These are phyloP conservation scores for Pitangus sulphuratus DNA, from an alignment of 2,797 vertebrate genomes.

Conservation along the genomic window DNA sequence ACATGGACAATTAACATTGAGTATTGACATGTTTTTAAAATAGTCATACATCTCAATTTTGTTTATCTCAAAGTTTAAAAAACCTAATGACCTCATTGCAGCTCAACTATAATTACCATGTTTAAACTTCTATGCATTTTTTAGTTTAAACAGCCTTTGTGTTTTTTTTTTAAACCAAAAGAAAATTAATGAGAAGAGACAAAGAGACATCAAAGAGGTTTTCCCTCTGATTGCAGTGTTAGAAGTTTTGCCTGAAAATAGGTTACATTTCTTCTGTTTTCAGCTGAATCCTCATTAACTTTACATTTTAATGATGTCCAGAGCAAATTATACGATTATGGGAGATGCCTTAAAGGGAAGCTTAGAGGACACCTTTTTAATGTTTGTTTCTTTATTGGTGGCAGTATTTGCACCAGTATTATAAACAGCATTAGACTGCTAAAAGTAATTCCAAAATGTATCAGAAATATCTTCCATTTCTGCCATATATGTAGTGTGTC, in stretches of 20 bases:
- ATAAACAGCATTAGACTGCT: slow-evolving; percentile 66
- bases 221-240: slow-evolving; percentile 91
- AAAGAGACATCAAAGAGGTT: slow-evolving; percentile 94
- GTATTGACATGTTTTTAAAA: slow-evolving; percentile 66
- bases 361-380: slow-evolving; percentile 84
- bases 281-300: slow-evolving; percentile 92
- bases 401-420: slow-evolving; percentile 69
- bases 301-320: slow-evolving; percentile 95
- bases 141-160: slow-evolving; percentile 86
- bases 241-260: slow-evolving; percentile 90
- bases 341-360: slow-evolving; percentile 85
- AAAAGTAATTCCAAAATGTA: slow-evolving; percentile 13
- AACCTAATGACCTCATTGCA: slow-evolving; percentile 76
- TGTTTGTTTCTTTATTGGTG: slow-evolving; percentile 73
- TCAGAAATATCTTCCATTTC: slow-evolving; percentile 33
- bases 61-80: slow-evolving; percentile 77
- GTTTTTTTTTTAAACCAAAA: slow-evolving; percentile 82
- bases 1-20: slow-evolving; percentile 59
- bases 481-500: neutral
- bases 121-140: slow-evolving; percentile 84
- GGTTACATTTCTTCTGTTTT: slow-evolving; percentile 89
- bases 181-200: slow-evolving; percentile 92
- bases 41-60: slow-evolving; percentile 64
- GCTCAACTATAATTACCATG: slow-evolving; percentile 88
- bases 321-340: slow-evolving; percentile 89